Conservation (phyloP, 2,797 vertebrate genomes). For the Vireo griseus region DNA sequence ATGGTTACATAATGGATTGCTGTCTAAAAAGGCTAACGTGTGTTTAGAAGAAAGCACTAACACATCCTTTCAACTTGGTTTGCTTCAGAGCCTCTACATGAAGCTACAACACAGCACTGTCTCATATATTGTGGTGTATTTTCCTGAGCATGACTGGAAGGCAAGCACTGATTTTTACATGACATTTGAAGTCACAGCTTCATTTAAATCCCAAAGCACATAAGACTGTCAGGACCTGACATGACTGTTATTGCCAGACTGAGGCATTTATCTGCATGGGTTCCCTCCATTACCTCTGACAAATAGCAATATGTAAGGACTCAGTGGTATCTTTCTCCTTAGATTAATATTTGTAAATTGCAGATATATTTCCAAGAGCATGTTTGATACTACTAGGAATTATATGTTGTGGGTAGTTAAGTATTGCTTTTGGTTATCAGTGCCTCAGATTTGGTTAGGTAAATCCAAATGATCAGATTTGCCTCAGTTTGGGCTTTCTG, state of each 20-base stretch:
- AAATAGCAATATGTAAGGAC: not conserved
- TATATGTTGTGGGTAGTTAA: not conserved
- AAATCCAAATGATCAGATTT: not conserved
- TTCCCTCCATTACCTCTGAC: slow-evolving; percentile 4
- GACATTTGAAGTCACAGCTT: not conserved
- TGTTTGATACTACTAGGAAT: not conserved
- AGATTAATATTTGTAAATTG: not conserved
- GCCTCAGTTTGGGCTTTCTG: not conserved
- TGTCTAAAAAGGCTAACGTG: not conserved
- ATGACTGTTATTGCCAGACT: not conserved
- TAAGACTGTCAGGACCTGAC: not conserved
- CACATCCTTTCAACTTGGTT: not conserved
- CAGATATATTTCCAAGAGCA: not conserved
- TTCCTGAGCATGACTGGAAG: not conserved
- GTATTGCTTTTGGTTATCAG: not conserved
- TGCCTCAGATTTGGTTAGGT: not conserved
- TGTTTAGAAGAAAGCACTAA: not conserved
- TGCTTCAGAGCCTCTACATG: not conserved
- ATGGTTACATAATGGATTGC: not conserved
- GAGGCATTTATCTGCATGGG: not conserved
- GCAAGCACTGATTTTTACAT: not conserved
- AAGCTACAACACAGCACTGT: not conserved
- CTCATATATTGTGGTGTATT: not conserved
- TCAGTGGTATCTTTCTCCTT: not conserved
- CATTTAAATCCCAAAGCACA: slow-evolving; percentile 2